These are phyloP conservation scores for Escarpia spicata DNA, from an alignment of 2,888 invertebrate species.

Conservation along the genomic window DNA sequence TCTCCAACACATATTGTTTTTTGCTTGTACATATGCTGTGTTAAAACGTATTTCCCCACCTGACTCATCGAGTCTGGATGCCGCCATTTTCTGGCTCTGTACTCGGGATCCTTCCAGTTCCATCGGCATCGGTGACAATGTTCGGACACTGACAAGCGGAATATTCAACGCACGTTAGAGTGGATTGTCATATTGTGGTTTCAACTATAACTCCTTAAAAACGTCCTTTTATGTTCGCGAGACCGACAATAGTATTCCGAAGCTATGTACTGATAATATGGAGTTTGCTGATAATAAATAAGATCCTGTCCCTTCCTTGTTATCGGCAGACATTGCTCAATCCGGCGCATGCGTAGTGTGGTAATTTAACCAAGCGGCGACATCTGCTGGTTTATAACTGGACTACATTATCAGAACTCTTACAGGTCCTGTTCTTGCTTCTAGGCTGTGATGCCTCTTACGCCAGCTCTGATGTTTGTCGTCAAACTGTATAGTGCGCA, in stretches of 20 bases:
- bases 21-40: neutral
- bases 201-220: neutral
- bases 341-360: neutral
- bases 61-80: conserved; percentile 13
- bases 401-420: neutral
- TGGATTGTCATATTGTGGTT: neutral
- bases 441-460: too few species aligned
- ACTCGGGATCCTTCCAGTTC: neutral
- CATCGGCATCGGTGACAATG: neutral
- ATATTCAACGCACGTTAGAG: neutral
- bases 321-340: conserved; percentile 9
- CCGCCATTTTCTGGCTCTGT: conserved; percentile 12
- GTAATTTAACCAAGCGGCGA: neutral
- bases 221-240: neutral
- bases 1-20: neutral
- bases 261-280: neutral
- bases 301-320: conserved; percentile 16
- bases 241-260: conserved; percentile 5
- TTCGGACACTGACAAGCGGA: conserved; percentile 6
- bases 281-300: conserved; percentile 16
- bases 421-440: too few species aligned
- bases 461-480: too few species aligned
- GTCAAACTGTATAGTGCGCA: too few species aligned
- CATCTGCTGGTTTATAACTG: neutral
- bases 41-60: neutral